phyloP scores from a whole-genome alignment of 1,140 invertebrate species.

The Pseudomyrmex dendroicus region DNA sequence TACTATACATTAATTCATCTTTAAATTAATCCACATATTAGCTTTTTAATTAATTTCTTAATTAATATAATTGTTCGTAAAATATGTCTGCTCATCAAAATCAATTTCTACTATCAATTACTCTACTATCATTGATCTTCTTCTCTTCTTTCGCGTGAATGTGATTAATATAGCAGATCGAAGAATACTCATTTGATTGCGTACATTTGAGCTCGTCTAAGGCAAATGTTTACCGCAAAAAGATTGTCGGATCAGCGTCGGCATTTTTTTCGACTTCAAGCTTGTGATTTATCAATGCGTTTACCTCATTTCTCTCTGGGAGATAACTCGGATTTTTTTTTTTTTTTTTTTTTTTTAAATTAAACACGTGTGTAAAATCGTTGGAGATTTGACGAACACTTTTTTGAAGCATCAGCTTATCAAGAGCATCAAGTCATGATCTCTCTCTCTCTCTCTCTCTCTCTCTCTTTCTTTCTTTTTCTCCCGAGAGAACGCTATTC shows the following conservation, averaged over 20 bases:
- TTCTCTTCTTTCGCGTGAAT: neutral
- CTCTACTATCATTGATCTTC: neutral
- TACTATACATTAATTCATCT: too few relatives aligned
- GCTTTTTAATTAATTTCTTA: neutral
- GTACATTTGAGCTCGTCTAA: constrained; percentile 23
- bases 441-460: neutral
- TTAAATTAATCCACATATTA: too few relatives aligned
- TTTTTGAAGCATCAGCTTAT: constrained; percentile 22
- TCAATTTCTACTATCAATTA: neutral
- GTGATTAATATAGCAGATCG: neutral
- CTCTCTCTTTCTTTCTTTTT: too few relatives aligned
- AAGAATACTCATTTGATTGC: constrained; percentile 11
- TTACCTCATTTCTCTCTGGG: neutral
- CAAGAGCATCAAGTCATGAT: neutral
- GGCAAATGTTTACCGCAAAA: constrained; percentile 35
- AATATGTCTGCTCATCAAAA: neutral
- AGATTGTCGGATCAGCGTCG: constrained; percentile 34
- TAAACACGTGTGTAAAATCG: neutral
- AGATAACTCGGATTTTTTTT: constrained; percentile 26
- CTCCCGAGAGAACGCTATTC: neutral
- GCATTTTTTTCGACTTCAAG: constrained; percentile 38
- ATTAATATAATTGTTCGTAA: neutral
- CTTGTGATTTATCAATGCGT: constrained; percentile 23
- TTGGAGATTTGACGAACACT: neutral
- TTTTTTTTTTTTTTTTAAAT: neutral